These are phyloP conservation scores for Syrphus vitripennis DNA, from an alignment of 2,888 invertebrate species.

Conservation along the genomic window DNA sequence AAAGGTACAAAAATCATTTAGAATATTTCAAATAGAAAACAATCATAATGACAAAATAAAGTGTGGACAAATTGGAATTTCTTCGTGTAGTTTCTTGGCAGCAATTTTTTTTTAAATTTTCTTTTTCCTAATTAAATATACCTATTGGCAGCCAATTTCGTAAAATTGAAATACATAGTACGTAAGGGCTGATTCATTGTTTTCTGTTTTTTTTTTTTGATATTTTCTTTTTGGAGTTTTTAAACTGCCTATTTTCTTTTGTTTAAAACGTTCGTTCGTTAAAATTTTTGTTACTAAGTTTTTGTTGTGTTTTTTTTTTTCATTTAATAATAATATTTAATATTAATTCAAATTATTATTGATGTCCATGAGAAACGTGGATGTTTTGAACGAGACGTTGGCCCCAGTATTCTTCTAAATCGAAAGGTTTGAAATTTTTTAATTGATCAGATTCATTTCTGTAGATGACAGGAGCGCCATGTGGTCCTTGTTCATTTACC, in stretches of 20 bases:
- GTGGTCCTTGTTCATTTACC: slow-evolving; percentile 84
- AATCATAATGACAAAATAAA: slow-evolving; percentile 8
- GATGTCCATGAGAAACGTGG: slow-evolving; percentile 78
- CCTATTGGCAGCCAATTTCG: slow-evolving; percentile 12
- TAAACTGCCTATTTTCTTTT: slow-evolving; percentile 34
- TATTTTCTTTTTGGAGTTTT: slow-evolving; percentile 9
- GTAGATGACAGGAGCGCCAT: slow-evolving; percentile 75
- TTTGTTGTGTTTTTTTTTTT: slow-evolving; percentile 3
- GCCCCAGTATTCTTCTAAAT: slow-evolving; percentile 90
- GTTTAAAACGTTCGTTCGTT: slow-evolving; percentile 21
- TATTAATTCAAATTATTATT: slow-evolving; percentile 70
- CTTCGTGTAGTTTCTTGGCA: slow-evolving; percentile 44
- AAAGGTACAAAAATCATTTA: slow-evolving; percentile 30
- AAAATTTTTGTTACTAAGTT: slow-evolving; percentile 37
- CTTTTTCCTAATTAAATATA: slow-evolving; percentile 33
- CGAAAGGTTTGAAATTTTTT: slow-evolving; percentile 90
- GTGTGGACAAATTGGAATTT: slow-evolving; percentile 38
- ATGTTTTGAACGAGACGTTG: slow-evolving; percentile 87
- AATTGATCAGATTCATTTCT: slow-evolving; percentile 81
- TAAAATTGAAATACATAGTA: slow-evolving; percentile 22
- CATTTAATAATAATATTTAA: slow-evolving; percentile 9
- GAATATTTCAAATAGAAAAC: slow-evolving; percentile 22
- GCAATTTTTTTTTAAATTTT: slow-evolving; percentile 14
- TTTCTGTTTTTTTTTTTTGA: neutral
- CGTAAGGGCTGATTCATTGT: slow-evolving; percentile 15